A percentile compares a stretch with the other conserved stretches of the same genome.
Conservation (phyloP, 2,113 vertebrate species). For the Eptatretus burgeri region DNA sequence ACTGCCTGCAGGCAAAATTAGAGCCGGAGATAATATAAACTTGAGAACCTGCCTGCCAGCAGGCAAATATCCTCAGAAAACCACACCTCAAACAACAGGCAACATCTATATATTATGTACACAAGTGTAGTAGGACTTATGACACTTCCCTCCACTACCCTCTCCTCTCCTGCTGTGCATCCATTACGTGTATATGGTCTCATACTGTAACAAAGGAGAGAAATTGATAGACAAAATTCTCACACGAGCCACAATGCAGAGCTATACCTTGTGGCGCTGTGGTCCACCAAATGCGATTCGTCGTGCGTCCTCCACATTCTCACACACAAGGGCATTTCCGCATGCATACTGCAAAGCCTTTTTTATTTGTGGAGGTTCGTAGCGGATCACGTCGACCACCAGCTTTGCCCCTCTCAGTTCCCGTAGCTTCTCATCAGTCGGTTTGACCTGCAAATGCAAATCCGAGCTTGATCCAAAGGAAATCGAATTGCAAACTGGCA, state of each 20-base stretch:
- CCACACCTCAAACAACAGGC: neutral
- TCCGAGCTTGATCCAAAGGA: no score
- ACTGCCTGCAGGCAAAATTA: slow-evolving; percentile 26
- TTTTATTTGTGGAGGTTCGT: slow-evolving; percentile 23
- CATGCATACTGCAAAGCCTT: slow-evolving; percentile 71
- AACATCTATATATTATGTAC: neutral
- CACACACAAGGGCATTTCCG: slow-evolving; percentile 52
- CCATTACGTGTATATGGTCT: neutral
- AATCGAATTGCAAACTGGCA: no score
- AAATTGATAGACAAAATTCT: neutral
- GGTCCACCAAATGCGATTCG: slow-evolving; percentile 33
- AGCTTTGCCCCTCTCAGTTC: slow-evolving; percentile 45
- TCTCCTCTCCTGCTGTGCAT: neutral
- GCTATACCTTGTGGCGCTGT: slow-evolving; percentile 39
- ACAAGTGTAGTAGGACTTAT: neutral
- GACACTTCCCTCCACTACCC: neutral
- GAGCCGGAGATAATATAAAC: no score
- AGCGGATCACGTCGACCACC: slow-evolving; percentile 53
- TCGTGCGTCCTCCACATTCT: slow-evolving; percentile 45
- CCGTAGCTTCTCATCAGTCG: slow-evolving; percentile 51
- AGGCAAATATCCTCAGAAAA: neutral
- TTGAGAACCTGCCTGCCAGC: no score
- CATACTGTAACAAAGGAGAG: neutral
- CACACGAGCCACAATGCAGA: no score
- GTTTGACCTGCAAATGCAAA: slow-evolving; percentile 24